phyloP scores from a whole-genome alignment of 2,797 vertebrate species.

The Danio jaintianensis region DNA sequence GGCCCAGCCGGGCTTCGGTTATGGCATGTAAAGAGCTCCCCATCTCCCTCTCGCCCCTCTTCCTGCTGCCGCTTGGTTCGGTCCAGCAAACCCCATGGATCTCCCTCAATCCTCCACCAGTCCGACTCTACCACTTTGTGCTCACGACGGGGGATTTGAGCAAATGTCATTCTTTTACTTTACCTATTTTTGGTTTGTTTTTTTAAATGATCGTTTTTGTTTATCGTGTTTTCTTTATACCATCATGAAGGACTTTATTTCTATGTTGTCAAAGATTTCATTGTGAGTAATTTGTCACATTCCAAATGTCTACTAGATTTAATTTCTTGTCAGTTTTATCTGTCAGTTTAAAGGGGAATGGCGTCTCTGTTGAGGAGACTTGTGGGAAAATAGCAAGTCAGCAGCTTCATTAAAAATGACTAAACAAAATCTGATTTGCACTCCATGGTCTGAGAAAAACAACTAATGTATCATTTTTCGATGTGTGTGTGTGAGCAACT shows the following conservation, averaged over 20 bases:
- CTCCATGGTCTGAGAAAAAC: slow-evolving; percentile 91
- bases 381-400: slow-evolving; percentile 72
- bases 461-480: slow-evolving; percentile 87
- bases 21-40: slow-evolving; percentile 90
- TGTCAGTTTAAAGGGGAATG: slow-evolving; percentile 89
- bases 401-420: slow-evolving; percentile 77
- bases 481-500: slow-evolving; percentile 89
- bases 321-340: slow-evolving; percentile 63
- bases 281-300: slow-evolving; percentile 90
- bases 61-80: slow-evolving; percentile 44
- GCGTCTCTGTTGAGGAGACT: slow-evolving; percentile 84
- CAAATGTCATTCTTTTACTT: slow-evolving; percentile 72
- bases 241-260: slow-evolving; percentile 96
- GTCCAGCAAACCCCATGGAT: slow-evolving; percentile 33
- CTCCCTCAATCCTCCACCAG: slow-evolving; percentile 85
- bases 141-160: slow-evolving; percentile 79
- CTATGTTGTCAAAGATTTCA: slow-evolving; percentile 84
- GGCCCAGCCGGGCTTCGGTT: slow-evolving; percentile 91
- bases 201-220: slow-evolving; percentile 57
- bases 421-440: slow-evolving; percentile 95
- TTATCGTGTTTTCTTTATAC: slow-evolving; percentile 73
- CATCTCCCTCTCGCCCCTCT: background rate
- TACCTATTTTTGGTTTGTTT: slow-evolving; percentile 31
- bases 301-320: slow-evolving; percentile 86
- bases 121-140: slow-evolving; percentile 83